Evolutionary conservation across 2,113 vertebrate species (phyloP), one percentile per base, ranked within the genome.

Genomic region (Psittacus erithacus): DNA sequence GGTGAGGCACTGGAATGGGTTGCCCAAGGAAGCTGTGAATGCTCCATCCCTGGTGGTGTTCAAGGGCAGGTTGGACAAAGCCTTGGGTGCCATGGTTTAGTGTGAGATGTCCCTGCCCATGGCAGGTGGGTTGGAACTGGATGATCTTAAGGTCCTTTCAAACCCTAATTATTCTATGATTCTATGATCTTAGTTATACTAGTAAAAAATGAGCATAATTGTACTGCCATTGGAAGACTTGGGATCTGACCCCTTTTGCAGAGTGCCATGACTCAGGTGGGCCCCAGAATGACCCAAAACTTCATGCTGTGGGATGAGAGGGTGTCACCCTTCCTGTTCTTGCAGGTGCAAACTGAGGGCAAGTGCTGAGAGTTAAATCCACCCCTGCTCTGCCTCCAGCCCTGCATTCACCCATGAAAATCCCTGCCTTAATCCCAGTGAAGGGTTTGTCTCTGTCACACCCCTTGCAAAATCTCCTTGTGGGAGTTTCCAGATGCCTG

Each of bases 221-320:
- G 33, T 25, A 39, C 31, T 69, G 44, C 35, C 7, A 3, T 7
- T 6, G 10, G 28, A 22, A 27, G 35, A 31, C 2, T n/a, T 1
- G 1, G 73, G 55, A 38, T 35, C n/a, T 65, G 27, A 57, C 11
- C 22, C 16, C 17, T 69, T 57, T 88, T 59, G 20, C 53, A 62
- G 23, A 35, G 14, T 11, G 18, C 31, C 6, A 9, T 6, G 38
- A 13, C 65, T 47, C 41, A 22, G 39, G 52, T 33, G 52, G 17
- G 46, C 17, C 35, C 64, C 13, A 59, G 46, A 59, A 44, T 7
- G 18, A 20, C 47, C 38, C 24, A 22, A 28, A 29, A 3, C 67
- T 23, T 29, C 6, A 7, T 27, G 38, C 22, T 1, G 1, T 47
- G 47, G 33, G 11, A 5, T 33, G 7, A 68, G 35, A 0, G 1